Base-by-base conservation (phyloP, 2,888 invertebrate species). In the Chelonus formosanus region DNA sequence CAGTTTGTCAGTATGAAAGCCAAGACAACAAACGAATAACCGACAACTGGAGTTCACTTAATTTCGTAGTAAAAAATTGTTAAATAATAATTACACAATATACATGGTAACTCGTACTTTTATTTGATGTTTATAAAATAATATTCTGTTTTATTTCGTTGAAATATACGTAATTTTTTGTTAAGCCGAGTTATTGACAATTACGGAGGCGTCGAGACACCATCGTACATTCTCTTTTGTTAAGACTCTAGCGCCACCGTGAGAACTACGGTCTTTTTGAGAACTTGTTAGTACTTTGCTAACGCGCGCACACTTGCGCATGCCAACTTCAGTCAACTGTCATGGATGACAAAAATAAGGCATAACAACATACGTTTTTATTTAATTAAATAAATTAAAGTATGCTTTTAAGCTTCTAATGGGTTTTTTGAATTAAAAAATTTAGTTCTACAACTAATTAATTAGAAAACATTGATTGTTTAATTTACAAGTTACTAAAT, bases 151-250 rank as follows among this genome's bases (percentile, higher is more conserved):
- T 63, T 48, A 44, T 58, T 52, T 57, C 34, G 34, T 43, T 60
- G 7, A 47, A 61, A 63, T 55, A 64, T 71, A 71, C 70, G 43
- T 74, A 76, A 76, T 73, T 71, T 68, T 64, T 69, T 72, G 71
- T 73, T 75, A 77, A 73, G 71, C 70, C 63, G 64, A 73, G 74
- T 73, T 80, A 80, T 80, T 80, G 80, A 80, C 78, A 80, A 80
- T 77, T 80, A 78, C 78, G 75, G 76, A 75, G 77, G 80, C 78
- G 80, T 79, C 79, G 75, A 76, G 78, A 76, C 76, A 78, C 77
- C 71, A 74, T 67, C 70, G 69, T 71, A 65, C 68, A 65, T 68
- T 43, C 44, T 58, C 45, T 53, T n/a, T 66, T 43, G 43, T 34
- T 31, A 10, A 6, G n/a, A 50, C 32, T 7, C 32, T 57, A 40